A percentile compares a stretch with the other conserved stretches of the same genome.
phyloP scores from a whole-genome alignment of 2,888 invertebrate species.

The Notodonta ziczac region DNA sequence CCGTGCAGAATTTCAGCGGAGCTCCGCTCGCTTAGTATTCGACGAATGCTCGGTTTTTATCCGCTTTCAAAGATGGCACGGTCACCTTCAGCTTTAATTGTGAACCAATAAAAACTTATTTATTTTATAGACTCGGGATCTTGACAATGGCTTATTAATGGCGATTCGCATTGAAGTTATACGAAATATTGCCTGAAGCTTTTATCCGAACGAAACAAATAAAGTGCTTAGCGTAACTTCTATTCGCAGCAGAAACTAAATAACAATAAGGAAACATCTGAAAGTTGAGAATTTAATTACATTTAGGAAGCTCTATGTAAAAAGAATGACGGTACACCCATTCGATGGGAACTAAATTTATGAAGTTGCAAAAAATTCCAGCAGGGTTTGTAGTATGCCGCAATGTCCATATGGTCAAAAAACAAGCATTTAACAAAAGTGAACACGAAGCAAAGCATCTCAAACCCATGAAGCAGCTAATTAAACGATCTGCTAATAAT shows the following conservation, averaged over 20 bases:
- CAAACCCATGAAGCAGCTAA: slow-evolving; percentile 60
- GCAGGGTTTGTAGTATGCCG: slow-evolving; percentile 14
- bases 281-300: too few species aligned
- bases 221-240: slow-evolving; percentile 23
- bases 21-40: slow-evolving; percentile 76
- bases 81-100: slow-evolving; percentile 83
- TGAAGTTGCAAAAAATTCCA: slow-evolving; percentile 19
- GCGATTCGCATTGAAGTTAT: slow-evolving; percentile 51
- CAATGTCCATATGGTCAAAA: slow-evolving; percentile 28
- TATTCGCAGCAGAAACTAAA: slow-evolving; percentile 5
- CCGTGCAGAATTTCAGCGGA: slow-evolving; percentile 74
- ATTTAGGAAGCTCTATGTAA: too few species aligned
- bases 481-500: slow-evolving; percentile 80
- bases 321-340: slow-evolving; percentile 8
- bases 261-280: too few species aligned
- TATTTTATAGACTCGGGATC: slow-evolving; percentile 56
- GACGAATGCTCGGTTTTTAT: slow-evolving; percentile 75
- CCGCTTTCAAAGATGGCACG: slow-evolving; percentile 65
- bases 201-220: slow-evolving; percentile 23
- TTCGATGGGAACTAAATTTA: slow-evolving; percentile 16
- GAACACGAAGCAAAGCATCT: slow-evolving; percentile 42
- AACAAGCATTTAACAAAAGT: slow-evolving; percentile 21
- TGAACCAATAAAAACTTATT: slow-evolving; percentile 75
- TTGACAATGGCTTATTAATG: slow-evolving; percentile 64
- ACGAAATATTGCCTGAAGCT: slow-evolving; percentile 33